Base-by-base conservation (phyloP, 2,888 invertebrate species). In the Lagria hirta region DNA sequence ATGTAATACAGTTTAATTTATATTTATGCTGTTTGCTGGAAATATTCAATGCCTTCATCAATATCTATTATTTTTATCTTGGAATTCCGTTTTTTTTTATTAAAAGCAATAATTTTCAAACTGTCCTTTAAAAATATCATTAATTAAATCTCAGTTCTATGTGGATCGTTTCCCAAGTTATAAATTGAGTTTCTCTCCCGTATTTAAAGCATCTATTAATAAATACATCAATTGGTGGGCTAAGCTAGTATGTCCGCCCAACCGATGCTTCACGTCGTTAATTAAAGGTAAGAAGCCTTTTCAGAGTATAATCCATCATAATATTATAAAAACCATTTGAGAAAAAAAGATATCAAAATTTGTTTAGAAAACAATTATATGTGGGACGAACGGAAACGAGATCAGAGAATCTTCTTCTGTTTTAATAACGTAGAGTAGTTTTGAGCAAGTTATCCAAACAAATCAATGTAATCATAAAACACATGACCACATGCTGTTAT, bases 151-250 rank as follows among this genome's bases (percentile, higher is more conserved):
- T n/a, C n/a, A n/a, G n/a, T n/a, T n/a, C n/a, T n/a, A n/a, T n/a
- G n/a, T n/a, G n/a, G n/a, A n/a, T n/a, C n/a, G n/a, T n/a, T n/a
- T n/a, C n/a, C n/a, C n/a, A n/a, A n/a, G n/a, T n/a, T n/a, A n/a
- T n/a, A n/a, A n/a, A n/a, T n/a, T n/a, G n/a, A n/a, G n/a, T n/a
- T n/a, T n/a, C n/a, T n/a, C n/a, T n/a, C n/a, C n/a, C n/a, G n/a
- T n/a, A n/a, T n/a, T n/a, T n/a, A n/a, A n/a, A n/a, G n/a, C n/a
- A n/a, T n/a, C n/a, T n/a, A n/a, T n/a, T n/a, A 29, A 38, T 21
- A 37, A 37, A 33, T 26, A 33, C 44, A 44, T 52, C 50, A 52
- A 50, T 48, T 50, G 48, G 50, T 46, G 52, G 50, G 27, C 52
- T 33, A 50, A 46, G 48, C 45, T 48, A 42, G 37, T 36, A 44